These are phyloP conservation scores for Patella ulyssiponensis DNA, from an alignment of 2,888 invertebrate species.

Conservation along the genomic window DNA sequence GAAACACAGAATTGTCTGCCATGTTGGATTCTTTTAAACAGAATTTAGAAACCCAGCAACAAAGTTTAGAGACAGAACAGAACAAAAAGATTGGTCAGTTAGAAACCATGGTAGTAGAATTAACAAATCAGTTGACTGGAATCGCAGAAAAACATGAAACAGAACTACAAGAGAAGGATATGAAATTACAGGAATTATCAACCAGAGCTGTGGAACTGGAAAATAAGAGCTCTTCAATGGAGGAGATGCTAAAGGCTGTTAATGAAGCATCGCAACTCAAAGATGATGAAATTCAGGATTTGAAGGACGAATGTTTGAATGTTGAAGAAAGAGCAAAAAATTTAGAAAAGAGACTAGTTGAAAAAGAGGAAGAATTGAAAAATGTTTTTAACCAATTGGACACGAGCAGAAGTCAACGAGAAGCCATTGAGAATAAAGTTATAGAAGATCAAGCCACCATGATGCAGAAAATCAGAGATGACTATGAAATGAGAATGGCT, in stretches of 20 bases:
- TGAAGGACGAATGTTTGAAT: slow-evolving; percentile 36
- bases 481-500: slow-evolving; percentile 47
- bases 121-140: slow-evolving; percentile 18
- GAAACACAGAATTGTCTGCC: slow-evolving; percentile 10
- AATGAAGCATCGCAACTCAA: slow-evolving; percentile 48
- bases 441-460: slow-evolving; percentile 27
- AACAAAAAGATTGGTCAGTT: not conserved
- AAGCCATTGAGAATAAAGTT: not conserved
- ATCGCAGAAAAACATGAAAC: slow-evolving; percentile 25
- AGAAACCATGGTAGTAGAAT: slow-evolving; percentile 19
- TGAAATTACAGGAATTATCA: slow-evolving; percentile 20
- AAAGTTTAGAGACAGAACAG: slow-evolving; percentile 9
- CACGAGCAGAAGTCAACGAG: slow-evolving; percentile 6
- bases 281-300: slow-evolving; percentile 46
- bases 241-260: slow-evolving; percentile 58
- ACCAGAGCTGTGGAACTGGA: slow-evolving; percentile 19
- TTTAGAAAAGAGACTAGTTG: slow-evolving; percentile 15
- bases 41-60: not conserved
- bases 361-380: slow-evolving; percentile 30
- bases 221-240: slow-evolving; percentile 42
- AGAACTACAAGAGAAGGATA: slow-evolving; percentile 29
- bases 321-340: slow-evolving; percentile 26
- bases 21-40: slow-evolving; percentile 15
- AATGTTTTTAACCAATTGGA: not conserved
- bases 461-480: slow-evolving; percentile 21